These are phyloP conservation scores for Platygyra sinensis DNA, from an alignment of 64 coral and sea anemone species.

Conservation along the genomic window DNA sequence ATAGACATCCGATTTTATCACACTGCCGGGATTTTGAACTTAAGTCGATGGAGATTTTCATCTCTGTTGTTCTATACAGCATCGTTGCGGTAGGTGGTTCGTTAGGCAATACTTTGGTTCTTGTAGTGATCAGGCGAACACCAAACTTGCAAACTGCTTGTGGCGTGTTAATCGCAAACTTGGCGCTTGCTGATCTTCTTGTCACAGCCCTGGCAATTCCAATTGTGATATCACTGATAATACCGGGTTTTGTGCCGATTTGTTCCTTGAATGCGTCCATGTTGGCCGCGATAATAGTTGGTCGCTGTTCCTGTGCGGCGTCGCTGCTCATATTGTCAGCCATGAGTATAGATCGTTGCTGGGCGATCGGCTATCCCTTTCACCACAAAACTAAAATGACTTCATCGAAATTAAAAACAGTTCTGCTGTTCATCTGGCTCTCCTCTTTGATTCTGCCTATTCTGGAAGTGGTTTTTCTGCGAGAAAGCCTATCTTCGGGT, in stretches of 20 bases:
- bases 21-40: conserved; percentile 5
- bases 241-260: not conserved
- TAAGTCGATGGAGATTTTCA: not conserved
- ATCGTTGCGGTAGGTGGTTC: not conserved
- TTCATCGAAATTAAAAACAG: not conserved
- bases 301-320: not conserved
- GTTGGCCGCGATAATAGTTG: not conserved
- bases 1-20: too few relatives aligned
- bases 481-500: too few relatives aligned
- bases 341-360: conserved; percentile 19
- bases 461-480: not conserved
- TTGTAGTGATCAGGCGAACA: not conserved
- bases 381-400: conserved; percentile 22
- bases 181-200: conserved; percentile 1
- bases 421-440: not conserved
- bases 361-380: conserved; percentile 5
- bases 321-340: not conserved
- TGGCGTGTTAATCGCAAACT: conserved; percentile 12
- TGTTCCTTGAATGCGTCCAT: not conserved
- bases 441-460: not conserved
- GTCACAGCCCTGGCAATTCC: not conserved
- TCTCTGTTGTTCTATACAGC: not conserved
- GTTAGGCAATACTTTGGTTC: not conserved
- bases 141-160: not conserved
- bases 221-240: not conserved